Evolutionary conservation across 2,888 invertebrate species (phyloP).

Genomic region (Lepidochitona cinerea): DNA sequence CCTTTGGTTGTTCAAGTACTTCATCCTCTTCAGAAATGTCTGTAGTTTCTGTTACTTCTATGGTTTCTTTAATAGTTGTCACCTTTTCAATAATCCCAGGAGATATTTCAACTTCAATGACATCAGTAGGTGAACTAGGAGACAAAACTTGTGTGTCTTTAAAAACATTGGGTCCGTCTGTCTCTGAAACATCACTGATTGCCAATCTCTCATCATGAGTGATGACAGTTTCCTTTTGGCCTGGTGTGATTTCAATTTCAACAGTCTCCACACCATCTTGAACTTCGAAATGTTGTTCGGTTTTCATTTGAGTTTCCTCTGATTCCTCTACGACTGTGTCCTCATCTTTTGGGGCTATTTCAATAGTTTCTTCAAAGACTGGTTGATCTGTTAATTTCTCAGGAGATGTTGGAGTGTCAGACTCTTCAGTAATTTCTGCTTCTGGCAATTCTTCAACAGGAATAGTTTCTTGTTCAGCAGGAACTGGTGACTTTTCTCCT

Average conservation of each 20-base stretch:
- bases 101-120: constrained; percentile 16
- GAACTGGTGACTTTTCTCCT: neutral
- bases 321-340: too few relatives aligned
- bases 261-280: neutral
- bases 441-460: neutral
- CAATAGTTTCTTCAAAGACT: constrained; percentile 1
- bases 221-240: neutral
- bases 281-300: constrained; percentile 16
- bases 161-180: neutral
- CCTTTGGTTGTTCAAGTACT: neutral
- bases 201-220: constrained; percentile 3
- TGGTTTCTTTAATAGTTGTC: constrained; percentile 19
- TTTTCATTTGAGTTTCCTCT: neutral
- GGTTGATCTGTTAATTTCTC: neutral
- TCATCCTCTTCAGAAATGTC: neutral
- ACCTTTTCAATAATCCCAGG: constrained; percentile 22
- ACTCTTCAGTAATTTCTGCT: neutral
- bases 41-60: constrained; percentile 6
- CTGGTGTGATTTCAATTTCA: constrained; percentile 11
- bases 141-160: neutral
- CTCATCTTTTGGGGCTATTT: neutral
- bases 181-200: neutral
- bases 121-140: constrained; percentile 6
- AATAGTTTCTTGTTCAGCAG: neutral
- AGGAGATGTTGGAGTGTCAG: neutral